Conservation (phyloP, 2,797 vertebrate species). For the Hypotaenidia okinawae region DNA sequence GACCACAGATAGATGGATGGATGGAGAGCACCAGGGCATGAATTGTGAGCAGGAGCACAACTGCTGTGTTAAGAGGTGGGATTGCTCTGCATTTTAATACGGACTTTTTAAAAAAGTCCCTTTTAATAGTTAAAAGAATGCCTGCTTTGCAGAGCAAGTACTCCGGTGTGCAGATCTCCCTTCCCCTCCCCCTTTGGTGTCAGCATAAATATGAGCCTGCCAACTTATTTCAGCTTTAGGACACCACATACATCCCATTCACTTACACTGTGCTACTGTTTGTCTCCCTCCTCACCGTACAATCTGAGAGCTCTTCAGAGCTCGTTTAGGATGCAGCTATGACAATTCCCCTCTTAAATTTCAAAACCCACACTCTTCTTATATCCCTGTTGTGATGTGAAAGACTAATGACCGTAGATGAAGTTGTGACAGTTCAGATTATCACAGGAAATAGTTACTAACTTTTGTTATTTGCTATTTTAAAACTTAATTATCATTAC, state of each 20-base stretch:
- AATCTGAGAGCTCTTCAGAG: background rate
- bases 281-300: background rate
- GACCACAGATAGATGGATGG: background rate
- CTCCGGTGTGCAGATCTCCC: background rate
- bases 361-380: background rate
- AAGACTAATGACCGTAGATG: background rate
- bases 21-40: accelerated
- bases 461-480: background rate
- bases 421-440: background rate
- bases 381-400: accelerated
- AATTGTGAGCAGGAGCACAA: accelerated
- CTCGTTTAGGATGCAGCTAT: background rate
- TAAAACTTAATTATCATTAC: background rate
- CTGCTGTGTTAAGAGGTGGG: accelerated
- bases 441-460: background rate
- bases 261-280: background rate
- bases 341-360: background rate
- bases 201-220: background rate
- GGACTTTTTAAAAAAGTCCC: no score
- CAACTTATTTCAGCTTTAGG: background rate
- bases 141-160: background rate
- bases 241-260: accelerated
- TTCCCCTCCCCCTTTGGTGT: no score
- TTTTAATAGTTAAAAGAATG: accelerated
- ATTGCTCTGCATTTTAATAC: background rate